Evolutionary conservation across 1,140 invertebrate species (phyloP), one percentile per base, ranked within the genome.

Genomic region (Cherax destructor): DNA sequence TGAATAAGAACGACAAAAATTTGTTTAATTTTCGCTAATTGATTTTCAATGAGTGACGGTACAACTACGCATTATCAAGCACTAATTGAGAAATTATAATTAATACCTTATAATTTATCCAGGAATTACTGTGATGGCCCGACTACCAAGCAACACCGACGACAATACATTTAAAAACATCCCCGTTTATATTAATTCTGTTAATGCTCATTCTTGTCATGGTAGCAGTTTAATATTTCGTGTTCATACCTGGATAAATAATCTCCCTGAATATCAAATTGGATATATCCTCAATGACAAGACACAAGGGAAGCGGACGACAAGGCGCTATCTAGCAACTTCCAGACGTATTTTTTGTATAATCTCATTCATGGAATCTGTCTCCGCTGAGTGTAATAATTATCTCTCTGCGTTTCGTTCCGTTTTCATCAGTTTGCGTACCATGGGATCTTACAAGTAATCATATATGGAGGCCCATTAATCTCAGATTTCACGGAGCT

Each of bases 281-380:
- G 30, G 52, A 16, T 83, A 3, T 9, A 69, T 10, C 47, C 59
- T 18, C 30, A 56, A 13, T 11, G 41, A 18, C 30, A 41, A 69
- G 11, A 16, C 13, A 49, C 13, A 21, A 5, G 16, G 5, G 21
- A 11, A 21, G 16, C 30, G 9, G 59, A 13, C 11, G 10, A n/a
- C 52, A 24, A 30, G 56, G 83, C 41, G 74, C n/a, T 30, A n/a
- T 86, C 65, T 86, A 30, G 84, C 84, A 86, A 76, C 84, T 76
- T 10, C 41, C 69, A 24, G 21, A 1, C 16, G 72, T 13, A 52
- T 86, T 86, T 86, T 86, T 86, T 77, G 50, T 76, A 72, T 86
- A 86, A 77, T 76, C 84, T 86, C 84, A 86, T 86, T 86, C 84
- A 86, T 86, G 84, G 84, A 86, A 86, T 86, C 84, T 47, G 49